Evolutionary conservation across 1,140 invertebrate species (phyloP).

Genomic region (Caenorhabditis inopinata): DNA sequence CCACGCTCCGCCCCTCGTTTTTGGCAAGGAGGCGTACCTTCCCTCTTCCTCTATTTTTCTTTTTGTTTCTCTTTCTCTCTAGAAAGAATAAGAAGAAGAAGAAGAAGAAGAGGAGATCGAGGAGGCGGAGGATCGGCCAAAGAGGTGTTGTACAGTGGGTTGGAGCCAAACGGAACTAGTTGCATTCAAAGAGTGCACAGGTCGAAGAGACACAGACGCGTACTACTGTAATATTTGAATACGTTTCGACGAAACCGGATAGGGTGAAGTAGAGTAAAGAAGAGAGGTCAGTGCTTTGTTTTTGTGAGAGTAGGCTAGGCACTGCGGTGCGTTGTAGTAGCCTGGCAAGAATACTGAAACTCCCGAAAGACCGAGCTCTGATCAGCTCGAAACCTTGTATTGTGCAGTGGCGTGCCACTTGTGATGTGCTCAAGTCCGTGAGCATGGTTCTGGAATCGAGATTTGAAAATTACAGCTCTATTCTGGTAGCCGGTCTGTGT

Average conservation of each 20-base stretch:
- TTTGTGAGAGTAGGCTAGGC: no score
- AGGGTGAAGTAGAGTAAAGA: neutral
- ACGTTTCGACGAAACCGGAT: neutral
- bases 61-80: conserved; percentile 17
- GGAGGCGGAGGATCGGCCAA: no score
- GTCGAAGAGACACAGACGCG: neutral
- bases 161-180: conserved; percentile 26
- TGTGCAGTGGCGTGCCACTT: no score
- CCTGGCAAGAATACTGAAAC: no score
- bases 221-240: conserved; percentile 25
- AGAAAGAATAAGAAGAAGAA: neutral
- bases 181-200: neutral
- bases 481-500: no score
- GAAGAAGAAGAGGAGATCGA: neutral
- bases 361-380: no score
- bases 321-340: no score
- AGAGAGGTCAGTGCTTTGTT: no score
- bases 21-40: conserved; percentile 26
- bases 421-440: no score
- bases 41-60: neutral
- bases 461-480: no score
- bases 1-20: neutral
- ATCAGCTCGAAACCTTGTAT: no score
- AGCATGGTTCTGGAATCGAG: no score
- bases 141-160: conserved; percentile 27